Percentiles rank a stretch among this genome's conserved stretches.
phyloP scores from a whole-genome alignment of 2,113 vertebrate species.

The Urocitellus parryii region DNA sequence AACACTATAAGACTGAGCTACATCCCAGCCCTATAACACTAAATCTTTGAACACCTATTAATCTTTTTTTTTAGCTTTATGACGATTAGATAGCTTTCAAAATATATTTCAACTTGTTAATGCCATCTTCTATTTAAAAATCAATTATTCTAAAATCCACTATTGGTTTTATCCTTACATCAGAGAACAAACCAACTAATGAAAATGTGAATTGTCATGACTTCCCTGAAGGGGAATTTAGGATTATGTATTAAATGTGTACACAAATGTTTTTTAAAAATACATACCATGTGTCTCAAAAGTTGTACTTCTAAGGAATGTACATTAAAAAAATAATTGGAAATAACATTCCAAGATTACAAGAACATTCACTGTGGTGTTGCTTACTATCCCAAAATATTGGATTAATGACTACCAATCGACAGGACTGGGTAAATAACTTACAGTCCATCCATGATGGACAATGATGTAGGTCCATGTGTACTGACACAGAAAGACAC shows the following conservation, averaged over 20 bases:
- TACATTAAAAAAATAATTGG: background rate
- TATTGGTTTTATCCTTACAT: conserved; percentile 1
- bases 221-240: background rate
- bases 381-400: conserved; percentile 12
- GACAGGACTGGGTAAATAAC: background rate
- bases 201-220: background rate
- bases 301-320: conserved; percentile 10
- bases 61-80: conserved; percentile 3
- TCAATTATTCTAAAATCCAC: background rate
- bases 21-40: background rate
- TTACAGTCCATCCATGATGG: background rate
- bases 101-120: conserved; percentile 3
- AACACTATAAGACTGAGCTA: no score
- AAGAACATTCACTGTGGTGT: conserved; percentile 10
- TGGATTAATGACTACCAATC: background rate
- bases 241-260: background rate
- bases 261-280: background rate
- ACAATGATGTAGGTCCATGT: background rate
- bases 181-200: background rate
- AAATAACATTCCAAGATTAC: background rate
- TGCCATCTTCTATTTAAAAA: conserved; percentile 11
- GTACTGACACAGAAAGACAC: background rate
- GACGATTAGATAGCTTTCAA: background rate
- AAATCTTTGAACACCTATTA: conserved; percentile 40
- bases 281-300: background rate